Evolutionary conservation across 2,888 invertebrate species (phyloP), one percentile per base, ranked within the genome.

Genomic region (Tortricodes alternella): DNA sequence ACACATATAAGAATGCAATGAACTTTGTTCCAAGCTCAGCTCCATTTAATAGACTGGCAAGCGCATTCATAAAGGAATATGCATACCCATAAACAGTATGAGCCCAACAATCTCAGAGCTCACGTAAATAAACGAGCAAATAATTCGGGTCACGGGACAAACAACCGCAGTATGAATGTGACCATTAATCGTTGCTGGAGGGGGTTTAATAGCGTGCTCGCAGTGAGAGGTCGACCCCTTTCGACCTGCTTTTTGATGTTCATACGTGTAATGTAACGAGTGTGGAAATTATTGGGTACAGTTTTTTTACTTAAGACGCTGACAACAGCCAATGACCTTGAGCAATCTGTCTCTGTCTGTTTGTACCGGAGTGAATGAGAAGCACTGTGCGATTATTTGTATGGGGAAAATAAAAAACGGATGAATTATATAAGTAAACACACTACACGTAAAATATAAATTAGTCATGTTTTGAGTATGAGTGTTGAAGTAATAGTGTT

Each of bases 91-190:
- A 50, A 55, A 48, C 50, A 50, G 49, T 23, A 60, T 52, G 59
- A 60, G 51, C 55, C 46, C 39, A 59, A 58, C 57, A 65, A 67
- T 67, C 63, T 64, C 63, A 60, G 46, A 46, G 58, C 59, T 53
- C 46, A 29, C 48, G 53, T 53, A 32, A 53, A 53, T 53, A 46
- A 34, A 9, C 5, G 32, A 32, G 59, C 63, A n/a, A n/a, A n/a
- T n/a, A n/a, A n/a, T n/a, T n/a, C n/a, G n/a, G n/a, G n/a, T n/a
- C n/a, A n/a, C n/a, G n/a, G n/a, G n/a, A n/a, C n/a, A n/a, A n/a
- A n/a, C n/a, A n/a, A n/a, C n/a, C n/a, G n/a, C n/a, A n/a, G n/a
- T n/a, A n/a, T n/a, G n/a, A n/a, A n/a, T n/a, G n/a, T n/a, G n/a
- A n/a, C n/a, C n/a, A n/a, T n/a, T n/a, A n/a, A n/a, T n/a, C n/a